Evolutionary conservation across 2,888 invertebrate species (phyloP).

Genomic region (Drosophila silvestris): DNA sequence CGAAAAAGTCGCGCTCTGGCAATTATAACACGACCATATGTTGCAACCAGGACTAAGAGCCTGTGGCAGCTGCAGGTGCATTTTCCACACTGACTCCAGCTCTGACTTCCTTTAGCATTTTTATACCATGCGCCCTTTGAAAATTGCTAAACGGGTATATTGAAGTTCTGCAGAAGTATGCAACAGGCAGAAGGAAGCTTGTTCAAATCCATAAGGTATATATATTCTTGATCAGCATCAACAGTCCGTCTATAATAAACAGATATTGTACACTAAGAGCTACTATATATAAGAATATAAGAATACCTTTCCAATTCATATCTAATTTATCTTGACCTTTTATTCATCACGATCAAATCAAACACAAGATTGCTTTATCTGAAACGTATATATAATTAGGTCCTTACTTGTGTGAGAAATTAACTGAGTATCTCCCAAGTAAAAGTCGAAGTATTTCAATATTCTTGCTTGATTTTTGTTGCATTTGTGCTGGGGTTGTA

Average conservation of each 20-base stretch:
- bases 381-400: not conserved
- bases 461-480: not conserved
- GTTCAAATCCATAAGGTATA: not conserved
- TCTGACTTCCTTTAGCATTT: slow-evolving; percentile 1
- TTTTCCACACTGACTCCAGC: slow-evolving; percentile 34
- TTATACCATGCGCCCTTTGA: not conserved
- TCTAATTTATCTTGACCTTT: not conserved
- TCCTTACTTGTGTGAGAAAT: not conserved
- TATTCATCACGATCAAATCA: not conserved
- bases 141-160: not conserved
- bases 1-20: slow-evolving; percentile 61
- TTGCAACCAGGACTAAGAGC: slow-evolving; percentile 69
- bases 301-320: not conserved
- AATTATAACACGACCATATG: slow-evolving; percentile 75
- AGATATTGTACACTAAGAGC: fast-evolving
- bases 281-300: not conserved
- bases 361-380: not conserved
- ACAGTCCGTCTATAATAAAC: not conserved
- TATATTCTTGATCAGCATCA: not conserved
- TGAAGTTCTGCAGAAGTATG: not conserved
- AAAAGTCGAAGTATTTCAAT: not conserved
- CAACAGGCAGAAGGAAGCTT: not conserved
- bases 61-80: slow-evolving; percentile 67
- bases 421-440: not conserved
- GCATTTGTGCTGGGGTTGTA: slow-evolving; percentile 45